Evolutionary conservation across 2,797 vertebrate species (phyloP), one percentile per base, ranked within the genome.

Genomic region (Lepilemur ruficaudatus): DNA sequence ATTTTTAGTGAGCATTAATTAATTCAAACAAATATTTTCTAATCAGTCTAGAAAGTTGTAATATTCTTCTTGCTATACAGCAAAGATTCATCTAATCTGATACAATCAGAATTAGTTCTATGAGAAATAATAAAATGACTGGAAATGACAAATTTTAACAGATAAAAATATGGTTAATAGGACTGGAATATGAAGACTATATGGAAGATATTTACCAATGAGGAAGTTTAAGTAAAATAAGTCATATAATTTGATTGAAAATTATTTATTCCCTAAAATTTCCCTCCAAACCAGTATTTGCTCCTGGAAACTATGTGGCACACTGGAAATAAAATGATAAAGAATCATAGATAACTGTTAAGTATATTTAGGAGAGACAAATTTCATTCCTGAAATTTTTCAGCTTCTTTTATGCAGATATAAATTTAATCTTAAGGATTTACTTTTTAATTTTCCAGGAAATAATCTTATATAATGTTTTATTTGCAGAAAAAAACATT

Each of bases 21-120:
- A 91, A 80, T 84, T 84, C 23, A 93, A 88, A 67, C 0, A 85
- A 75, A 91, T 79, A 52, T 72, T 87, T 91, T 92, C 61, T 94
- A 72, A 52, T 92, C 38, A 78, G n/a, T 13, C 15, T 35, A 93
- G 28, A 63, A 63, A 63, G 13, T 63, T 63, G 32, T 63, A 17
- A 2, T 63, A 63, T 63, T 63, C 13, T 61, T 91, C 9, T 76
- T 57, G 11, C 35, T 35, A 69, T 9, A 70, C 20, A 89, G 61
- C 2, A 23, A 75, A 63, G 17, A 76, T 69, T 87, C 32, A 46
- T 22, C 32, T 73, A 7, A 57, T 78, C 59, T 59, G 57, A 78
- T 82, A 86, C 52, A 28, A 69, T 3, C 75, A 12, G 43, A 46
- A 41, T 88, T 5, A 57, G 3, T 50, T 91, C 23, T 25, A 20